phyloP scores from a whole-genome alignment of 2,113 vertebrate genomes.

The Leptocoma aspasia region DNA sequence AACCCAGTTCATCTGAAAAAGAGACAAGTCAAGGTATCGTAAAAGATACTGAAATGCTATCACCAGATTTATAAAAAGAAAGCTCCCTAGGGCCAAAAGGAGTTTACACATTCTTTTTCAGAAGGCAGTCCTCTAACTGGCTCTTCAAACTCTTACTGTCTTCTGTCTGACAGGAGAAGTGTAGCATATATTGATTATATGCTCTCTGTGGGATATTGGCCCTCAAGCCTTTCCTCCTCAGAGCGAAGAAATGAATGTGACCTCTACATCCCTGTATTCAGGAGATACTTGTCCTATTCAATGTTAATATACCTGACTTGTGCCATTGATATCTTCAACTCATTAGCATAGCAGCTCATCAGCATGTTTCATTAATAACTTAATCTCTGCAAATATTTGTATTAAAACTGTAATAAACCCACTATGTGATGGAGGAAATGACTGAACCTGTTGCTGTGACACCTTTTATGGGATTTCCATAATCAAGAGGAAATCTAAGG shows the following conservation, averaged over 20 bases:
- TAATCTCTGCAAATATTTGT: not conserved
- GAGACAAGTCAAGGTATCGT: not conserved
- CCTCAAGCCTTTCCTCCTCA: not conserved
- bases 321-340: not conserved
- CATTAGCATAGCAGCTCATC: not conserved
- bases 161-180: not conserved
- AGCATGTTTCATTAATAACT: constrained; percentile 7
- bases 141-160: not conserved
- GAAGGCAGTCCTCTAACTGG: not conserved
- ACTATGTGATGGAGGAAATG: not conserved
- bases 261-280: not conserved
- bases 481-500: not conserved
- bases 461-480: not conserved
- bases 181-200: constrained; percentile 20
- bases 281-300: not conserved
- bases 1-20: not conserved
- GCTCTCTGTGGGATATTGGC: not conserved
- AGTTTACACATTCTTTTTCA: not conserved
- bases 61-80: not conserved
- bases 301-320: not conserved
- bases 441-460: not conserved
- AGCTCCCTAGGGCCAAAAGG: not conserved
- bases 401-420: not conserved
- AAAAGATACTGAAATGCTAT: not conserved
- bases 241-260: not conserved